Evolutionary conservation across 2,888 invertebrate genomes (phyloP), one percentile per base, ranked within the genome.

Genomic region (Netelia virgata): DNA sequence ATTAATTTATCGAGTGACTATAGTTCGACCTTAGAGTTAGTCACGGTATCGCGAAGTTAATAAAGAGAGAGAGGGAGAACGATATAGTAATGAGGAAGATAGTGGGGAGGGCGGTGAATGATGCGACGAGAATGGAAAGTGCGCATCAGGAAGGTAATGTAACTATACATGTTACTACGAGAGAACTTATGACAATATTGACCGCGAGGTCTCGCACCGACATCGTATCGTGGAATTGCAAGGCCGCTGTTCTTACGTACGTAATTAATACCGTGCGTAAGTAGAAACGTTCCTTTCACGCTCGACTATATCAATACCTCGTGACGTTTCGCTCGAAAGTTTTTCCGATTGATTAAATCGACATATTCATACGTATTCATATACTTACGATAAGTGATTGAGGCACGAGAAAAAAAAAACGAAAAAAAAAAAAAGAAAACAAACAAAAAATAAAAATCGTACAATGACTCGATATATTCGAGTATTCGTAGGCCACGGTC

Each of bases 111-210:
- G 28, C 5, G 18, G n/a, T n/a, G 69, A 68, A 28, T 64, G 50
- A 69, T 61, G 53, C 50, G 41, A 41, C 36, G 61, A 76, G 76
- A 70, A 82, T 64, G 70, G 18, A 69, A 82, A 82, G 66, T 64
- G 57, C 76, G 70, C 77, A 43, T 77, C 66, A 63, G 63, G 68
- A 50, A 59, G 70, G n/a, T 59, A 47, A 43, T 18, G 61, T 11
- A 11, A 36, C 0, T 16, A 23, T 61, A n/a, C n/a, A 61, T 61
- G 28, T 11, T 14, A 57, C 57, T 11, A 23, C 59, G 75, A 75
- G 18, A 28, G 14, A 36, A 53, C 59, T 18, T 18, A 50, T 59
- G 61, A 55, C 55, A 53, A 66, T 55, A 66, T 66, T 75, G 64
- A 64, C 36, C 64, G 50, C 6, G 64, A 41, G 14, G 66, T 18